These are phyloP conservation scores for Uloborus plumipes DNA, from an alignment of 2,888 invertebrate species.

Conservation along the genomic window DNA sequence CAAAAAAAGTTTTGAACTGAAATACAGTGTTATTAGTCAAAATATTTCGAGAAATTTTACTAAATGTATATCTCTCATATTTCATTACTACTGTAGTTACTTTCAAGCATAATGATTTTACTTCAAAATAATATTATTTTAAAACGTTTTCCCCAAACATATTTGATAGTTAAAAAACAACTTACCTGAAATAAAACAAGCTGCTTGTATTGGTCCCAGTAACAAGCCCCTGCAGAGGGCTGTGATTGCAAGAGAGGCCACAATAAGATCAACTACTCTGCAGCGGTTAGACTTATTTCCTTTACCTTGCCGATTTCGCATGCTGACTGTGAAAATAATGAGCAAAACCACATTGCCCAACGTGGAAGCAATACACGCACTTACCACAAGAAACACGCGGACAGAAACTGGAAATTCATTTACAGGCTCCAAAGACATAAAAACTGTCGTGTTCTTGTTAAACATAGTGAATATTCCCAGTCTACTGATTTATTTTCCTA, in stretches of 20 bases:
- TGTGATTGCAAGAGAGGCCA: slow-evolving; percentile 31
- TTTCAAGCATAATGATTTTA: too few relatives aligned
- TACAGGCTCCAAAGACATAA: not conserved
- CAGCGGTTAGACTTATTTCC: slow-evolving; percentile 16
- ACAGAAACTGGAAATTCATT: slow-evolving; percentile 6
- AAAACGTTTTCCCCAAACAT: too few relatives aligned
- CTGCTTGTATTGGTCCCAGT: slow-evolving; percentile 29
- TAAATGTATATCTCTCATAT: too few relatives aligned
- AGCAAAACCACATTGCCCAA: slow-evolving; percentile 39
- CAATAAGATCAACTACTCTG: slow-evolving; percentile 41
- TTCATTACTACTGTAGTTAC: too few relatives aligned
- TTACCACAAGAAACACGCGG: slow-evolving; percentile 23
- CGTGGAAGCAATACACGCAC: slow-evolving; percentile 24
- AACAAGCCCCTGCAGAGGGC: slow-evolving; percentile 26
- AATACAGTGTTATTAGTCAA: too few relatives aligned
- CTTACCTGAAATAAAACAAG: slow-evolving; percentile 47
- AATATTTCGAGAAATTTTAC: too few relatives aligned
- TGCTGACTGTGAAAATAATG: slow-evolving; percentile 26
- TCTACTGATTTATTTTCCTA: too few relatives aligned
- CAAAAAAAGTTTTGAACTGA: too few relatives aligned
- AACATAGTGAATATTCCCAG: too few relatives aligned
- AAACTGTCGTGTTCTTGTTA: not conserved
- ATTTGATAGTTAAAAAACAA: not conserved
- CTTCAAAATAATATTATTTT: too few relatives aligned
- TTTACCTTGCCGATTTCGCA: slow-evolving; percentile 4